Conservation (phyloP, 2,797 vertebrate genomes). For the Melanotaenia boesemani region DNA sequence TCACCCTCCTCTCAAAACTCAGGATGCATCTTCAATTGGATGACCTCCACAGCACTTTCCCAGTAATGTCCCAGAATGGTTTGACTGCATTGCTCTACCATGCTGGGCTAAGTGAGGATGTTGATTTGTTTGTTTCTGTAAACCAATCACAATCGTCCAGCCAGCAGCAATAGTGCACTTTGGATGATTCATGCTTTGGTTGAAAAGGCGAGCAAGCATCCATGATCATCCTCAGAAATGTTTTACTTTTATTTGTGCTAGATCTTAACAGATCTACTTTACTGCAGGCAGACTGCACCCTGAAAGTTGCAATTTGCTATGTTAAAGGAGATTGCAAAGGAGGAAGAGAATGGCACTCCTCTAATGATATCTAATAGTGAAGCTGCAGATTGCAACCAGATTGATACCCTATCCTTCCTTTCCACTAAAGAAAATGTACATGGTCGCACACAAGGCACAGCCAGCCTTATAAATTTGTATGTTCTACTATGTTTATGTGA, state of each 20-base stretch:
- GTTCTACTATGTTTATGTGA: not conserved
- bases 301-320: not conserved
- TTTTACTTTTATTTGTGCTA: not conserved
- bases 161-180: not conserved
- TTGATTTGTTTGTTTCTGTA: not conserved
- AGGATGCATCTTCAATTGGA: not conserved
- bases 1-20: not conserved
- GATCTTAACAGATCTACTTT: not conserved
- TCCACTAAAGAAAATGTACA: not conserved
- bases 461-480: no score
- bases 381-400: not conserved
- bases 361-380: not conserved
- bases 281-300: not conserved
- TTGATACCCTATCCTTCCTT: not conserved
- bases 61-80: not conserved
- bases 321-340: not conserved
- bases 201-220: not conserved
- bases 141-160: not conserved
- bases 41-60: not conserved
- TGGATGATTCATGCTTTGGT: not conserved
- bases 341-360: not conserved
- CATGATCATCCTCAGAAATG: not conserved
- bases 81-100: not conserved
- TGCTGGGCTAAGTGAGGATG: not conserved
- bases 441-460: not conserved